Percentiles rank a stretch among this genome's conserved stretches.
Conservation (phyloP, 2,888 invertebrate species). For the Callyntrura sp. region DNA sequence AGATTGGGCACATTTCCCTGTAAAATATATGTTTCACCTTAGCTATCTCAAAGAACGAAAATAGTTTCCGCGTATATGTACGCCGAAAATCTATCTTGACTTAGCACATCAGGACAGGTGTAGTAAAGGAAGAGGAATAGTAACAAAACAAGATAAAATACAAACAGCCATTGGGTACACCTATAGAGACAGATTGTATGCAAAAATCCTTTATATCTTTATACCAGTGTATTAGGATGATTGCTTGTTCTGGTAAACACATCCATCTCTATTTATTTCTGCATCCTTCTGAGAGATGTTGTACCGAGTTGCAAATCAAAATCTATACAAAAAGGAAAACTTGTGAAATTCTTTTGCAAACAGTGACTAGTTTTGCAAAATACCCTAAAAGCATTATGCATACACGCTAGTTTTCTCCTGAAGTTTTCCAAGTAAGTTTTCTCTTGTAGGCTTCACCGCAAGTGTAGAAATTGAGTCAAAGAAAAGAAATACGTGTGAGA, state of each 20-base stretch:
- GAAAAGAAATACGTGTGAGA: not conserved
- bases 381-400: not conserved
- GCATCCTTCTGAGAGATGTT: not conserved
- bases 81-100: not conserved
- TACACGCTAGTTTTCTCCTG: not conserved
- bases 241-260: conserved; percentile 39
- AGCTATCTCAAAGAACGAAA: no score
- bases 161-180: no score
- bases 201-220: not conserved
- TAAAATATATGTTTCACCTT: not conserved
- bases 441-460: not conserved
- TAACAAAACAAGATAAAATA: not conserved
- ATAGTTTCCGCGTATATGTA: not conserved
- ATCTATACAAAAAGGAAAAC: conserved; percentile 10
- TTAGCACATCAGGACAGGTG: not conserved
- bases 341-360: not conserved
- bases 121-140: not conserved
- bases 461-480: not conserved
- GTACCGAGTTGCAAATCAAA: conserved; percentile 19
- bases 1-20: not conserved
- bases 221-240: conserved; percentile 18
- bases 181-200: not conserved
- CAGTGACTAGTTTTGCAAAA: not conserved
- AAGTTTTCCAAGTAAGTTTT: not conserved
- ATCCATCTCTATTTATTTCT: conserved; percentile 12